Evolutionary conservation across 1,140 invertebrate genomes (phyloP).

Genomic region (Caenorhabditis inopinata): DNA sequence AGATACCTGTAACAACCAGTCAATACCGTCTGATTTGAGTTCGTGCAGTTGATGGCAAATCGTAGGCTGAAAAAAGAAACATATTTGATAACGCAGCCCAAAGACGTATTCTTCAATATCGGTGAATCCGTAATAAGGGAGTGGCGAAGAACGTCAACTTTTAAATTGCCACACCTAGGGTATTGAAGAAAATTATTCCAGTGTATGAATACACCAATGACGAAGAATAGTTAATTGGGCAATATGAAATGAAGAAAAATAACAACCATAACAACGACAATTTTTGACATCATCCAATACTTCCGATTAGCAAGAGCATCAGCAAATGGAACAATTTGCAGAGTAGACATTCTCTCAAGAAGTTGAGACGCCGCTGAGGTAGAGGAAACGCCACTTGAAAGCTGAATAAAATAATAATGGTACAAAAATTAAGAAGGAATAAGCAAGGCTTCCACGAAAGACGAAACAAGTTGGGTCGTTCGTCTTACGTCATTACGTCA

Average conservation of each 20-base stretch:
- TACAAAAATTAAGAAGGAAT: too few species aligned
- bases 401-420: not conserved
- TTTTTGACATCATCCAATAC: slow-evolving; percentile 25
- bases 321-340: not conserved
- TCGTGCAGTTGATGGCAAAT: not conserved
- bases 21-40: not conserved
- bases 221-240: too few species aligned
- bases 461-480: too few species aligned
- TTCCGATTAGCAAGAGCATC: not conserved
- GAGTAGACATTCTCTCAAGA: not conserved
- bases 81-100: too few species aligned
- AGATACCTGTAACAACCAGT: not conserved
- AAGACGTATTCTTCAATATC: not conserved
- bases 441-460: too few species aligned
- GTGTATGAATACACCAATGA: too few species aligned
- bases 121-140: too few species aligned
- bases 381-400: not conserved
- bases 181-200: too few species aligned
- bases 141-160: too few species aligned
- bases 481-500: too few species aligned
- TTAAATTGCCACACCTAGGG: too few species aligned
- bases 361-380: not conserved
- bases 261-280: slow-evolving; percentile 2
- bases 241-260: too few species aligned
- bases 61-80: not conserved